Conservation (phyloP, 2,797 vertebrate genomes). For the Bradypodion ventrale region DNA sequence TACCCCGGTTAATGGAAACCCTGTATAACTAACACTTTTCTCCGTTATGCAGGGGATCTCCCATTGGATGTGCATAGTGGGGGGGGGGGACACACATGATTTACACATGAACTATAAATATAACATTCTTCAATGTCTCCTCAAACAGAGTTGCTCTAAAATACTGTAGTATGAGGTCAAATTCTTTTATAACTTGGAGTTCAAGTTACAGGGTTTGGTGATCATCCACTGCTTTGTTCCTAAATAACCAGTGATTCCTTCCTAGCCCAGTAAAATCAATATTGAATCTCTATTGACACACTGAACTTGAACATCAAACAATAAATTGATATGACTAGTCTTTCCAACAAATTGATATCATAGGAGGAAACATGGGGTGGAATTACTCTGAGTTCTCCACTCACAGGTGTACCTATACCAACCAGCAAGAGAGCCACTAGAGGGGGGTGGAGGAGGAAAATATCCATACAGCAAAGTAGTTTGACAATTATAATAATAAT, state of each 20-base stretch:
- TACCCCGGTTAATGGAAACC: too few species aligned
- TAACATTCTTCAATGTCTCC: neutral
- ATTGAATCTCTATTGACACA: neutral
- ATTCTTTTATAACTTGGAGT: neutral
- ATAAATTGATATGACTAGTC: neutral
- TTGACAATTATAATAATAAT: too few species aligned
- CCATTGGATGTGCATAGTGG: too few species aligned
- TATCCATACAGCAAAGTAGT: too few species aligned
- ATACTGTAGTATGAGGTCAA: neutral
- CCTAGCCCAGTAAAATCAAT: neutral
- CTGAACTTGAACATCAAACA: neutral
- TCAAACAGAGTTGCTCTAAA: neutral
- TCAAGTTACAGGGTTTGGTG: neutral
- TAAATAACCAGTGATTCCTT: neutral
- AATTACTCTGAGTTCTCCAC: neutral
- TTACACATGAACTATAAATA: too few species aligned
- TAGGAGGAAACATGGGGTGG: neutral
- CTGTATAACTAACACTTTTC: too few species aligned
- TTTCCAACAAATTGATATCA: neutral
- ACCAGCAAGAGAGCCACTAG: neutral
- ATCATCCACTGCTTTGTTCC: neutral
- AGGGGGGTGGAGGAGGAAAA: neutral
- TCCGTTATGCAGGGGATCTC: too few species aligned
- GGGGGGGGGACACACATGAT: too few species aligned
- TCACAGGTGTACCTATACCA: too few species aligned